A percentile compares a stretch with the other conserved stretches of the same genome.
These are phyloP conservation scores for Oplegnathus fasciatus DNA, from an alignment of 2,113 vertebrate species.

Conservation along the genomic window DNA sequence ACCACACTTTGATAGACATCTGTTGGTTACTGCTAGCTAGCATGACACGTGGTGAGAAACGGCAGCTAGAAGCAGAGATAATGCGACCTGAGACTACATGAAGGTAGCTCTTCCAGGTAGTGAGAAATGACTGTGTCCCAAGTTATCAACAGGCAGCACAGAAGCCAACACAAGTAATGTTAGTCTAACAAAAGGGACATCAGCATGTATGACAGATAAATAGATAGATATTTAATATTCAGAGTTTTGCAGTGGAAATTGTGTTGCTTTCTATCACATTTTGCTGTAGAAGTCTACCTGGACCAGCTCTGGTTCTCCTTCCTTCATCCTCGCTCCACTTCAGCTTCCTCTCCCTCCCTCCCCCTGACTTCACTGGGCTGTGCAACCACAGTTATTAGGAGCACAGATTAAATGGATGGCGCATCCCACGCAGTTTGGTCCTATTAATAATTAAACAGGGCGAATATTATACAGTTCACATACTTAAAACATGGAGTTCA, in stretches of 20 bases:
- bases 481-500: conserved; percentile 94
- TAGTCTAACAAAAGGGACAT: neutral
- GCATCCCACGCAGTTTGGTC: conserved; percentile 82
- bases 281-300: neutral
- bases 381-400: conserved; percentile 60
- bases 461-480: conserved; percentile 92
- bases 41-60: neutral
- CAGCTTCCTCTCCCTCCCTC: neutral
- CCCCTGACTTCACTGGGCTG: neutral
- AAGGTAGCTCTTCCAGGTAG: neutral
- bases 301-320: neutral
- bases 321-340: conserved; percentile 16
- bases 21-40: too few relatives aligned
- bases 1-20: neutral
- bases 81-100: neutral
- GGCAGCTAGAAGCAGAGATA: neutral
- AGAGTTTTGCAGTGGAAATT: neutral
- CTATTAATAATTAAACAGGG: conserved; percentile 90
- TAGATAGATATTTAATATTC: too few relatives aligned
- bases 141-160: neutral
- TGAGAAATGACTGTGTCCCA: neutral
- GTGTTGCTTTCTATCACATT: neutral
- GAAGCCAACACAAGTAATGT: neutral
- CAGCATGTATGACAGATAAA: too few relatives aligned
- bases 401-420: conserved; percentile 73